Base-by-base conservation (phyloP, 92 coral and sea anemone genomes). In the Blastomussa wellsi region DNA sequence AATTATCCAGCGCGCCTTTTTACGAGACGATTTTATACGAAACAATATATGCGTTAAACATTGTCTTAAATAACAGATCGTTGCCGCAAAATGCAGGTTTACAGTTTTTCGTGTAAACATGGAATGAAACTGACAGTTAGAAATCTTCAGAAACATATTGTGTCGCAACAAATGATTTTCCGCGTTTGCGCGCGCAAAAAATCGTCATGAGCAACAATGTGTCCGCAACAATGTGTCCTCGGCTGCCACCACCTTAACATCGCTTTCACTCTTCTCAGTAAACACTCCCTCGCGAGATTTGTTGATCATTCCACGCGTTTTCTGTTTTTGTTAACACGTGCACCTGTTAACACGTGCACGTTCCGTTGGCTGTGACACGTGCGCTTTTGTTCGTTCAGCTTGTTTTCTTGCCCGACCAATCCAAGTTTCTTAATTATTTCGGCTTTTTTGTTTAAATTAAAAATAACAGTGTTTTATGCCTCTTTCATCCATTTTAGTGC, bases 291-390 rank as follows among this genome's bases (percentile, higher is more conserved):
- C 14, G 28, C 66, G 55, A 3, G 49, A 0, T 44, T 4, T 44
- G 12, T 67, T 52, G 70, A 82, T 49, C 31, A 36, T 52, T 53
- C 51, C 35, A 28, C 74, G 60, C 26, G 74, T 32, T 79, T 66
- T 44, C 44, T 6, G 55, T 71, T 22, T 32, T 53, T 7, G 15
- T 68, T 49, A 42, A 28, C 76, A 47, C 42, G 77, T 19, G 44
- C 44, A 64, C 41, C 42, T 28, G 1, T 41, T n/a, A 24, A 13
- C 36, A 69, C 35, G 47, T 44, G 17, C 57, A 14, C 57, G 16
- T 14, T 12, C 55, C 12, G 55, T 17, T 51, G 22, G 4, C 29
- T 4, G 31, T 57, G 65, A 57, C 65, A 24, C 65, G 65, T 5
- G n/a, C 64, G 7, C 29, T 57, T 20, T 22, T 22, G 29, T 15